phyloP scores from a whole-genome alignment of 2,888 invertebrate genomes.

The Hofmannophila pseudospretella region DNA sequence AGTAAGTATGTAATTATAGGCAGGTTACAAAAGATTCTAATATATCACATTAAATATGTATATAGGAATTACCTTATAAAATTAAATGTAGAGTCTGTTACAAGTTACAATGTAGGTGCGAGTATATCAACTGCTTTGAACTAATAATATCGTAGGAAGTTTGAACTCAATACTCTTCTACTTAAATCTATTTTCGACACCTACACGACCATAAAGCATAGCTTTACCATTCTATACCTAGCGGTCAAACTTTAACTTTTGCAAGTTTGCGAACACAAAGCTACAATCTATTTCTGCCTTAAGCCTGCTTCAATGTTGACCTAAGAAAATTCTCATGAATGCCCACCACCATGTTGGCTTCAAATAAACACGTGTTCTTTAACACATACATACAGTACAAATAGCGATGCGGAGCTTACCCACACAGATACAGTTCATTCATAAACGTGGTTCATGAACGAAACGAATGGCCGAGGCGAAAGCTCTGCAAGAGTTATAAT shows the following conservation, averaged over 20 bases:
- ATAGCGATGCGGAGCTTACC: slow-evolving; percentile 17
- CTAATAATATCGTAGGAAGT: neutral
- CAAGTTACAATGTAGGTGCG: no score
- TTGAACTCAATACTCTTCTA: neutral
- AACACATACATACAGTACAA: slow-evolving; percentile 28
- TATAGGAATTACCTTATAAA: no score
- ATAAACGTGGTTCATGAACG: slow-evolving; percentile 49
- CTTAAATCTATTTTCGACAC: neutral
- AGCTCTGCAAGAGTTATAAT: slow-evolving; percentile 53
- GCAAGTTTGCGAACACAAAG: slow-evolving; percentile 65
- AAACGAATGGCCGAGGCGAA: slow-evolving; percentile 34
- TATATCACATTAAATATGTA: no score
- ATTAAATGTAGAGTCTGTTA: no score
- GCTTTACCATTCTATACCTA: neutral
- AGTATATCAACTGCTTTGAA: neutral
- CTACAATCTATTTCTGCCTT: slow-evolving; percentile 64
- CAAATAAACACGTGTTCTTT: slow-evolving; percentile 65
- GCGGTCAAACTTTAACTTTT: slow-evolving; percentile 14
- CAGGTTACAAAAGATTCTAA: no score
- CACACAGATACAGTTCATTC: slow-evolving; percentile 60
- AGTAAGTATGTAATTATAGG: no score
- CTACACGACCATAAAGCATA: neutral
- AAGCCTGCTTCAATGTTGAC: slow-evolving; percentile 65
- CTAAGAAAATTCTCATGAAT: slow-evolving; percentile 75
- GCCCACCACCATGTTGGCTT: slow-evolving; percentile 55